phyloP scores from a whole-genome alignment of 1,140 invertebrate species.

The Thaumatotibia leucotreta region DNA sequence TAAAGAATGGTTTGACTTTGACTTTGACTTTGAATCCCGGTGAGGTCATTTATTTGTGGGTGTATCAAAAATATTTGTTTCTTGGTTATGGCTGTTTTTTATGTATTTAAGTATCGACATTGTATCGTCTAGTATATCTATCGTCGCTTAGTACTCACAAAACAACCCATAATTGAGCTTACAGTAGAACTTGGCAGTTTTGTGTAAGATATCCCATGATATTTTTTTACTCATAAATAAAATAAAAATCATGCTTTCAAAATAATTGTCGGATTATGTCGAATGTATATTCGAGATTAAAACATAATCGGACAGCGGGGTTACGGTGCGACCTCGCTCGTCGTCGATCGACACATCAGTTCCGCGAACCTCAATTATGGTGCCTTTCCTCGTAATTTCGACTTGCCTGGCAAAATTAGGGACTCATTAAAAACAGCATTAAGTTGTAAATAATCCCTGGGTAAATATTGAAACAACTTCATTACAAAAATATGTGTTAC shows the following conservation, averaged over 20 bases:
- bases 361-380: conserved; percentile 2
- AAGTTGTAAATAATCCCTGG: background rate
- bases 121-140: too few relatives aligned
- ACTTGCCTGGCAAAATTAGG: background rate
- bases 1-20: too few relatives aligned
- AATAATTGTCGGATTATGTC: conserved; percentile 19
- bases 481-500: background rate
- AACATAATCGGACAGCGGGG: conserved; percentile 30
- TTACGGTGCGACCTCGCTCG: conserved; percentile 22
- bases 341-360: conserved; percentile 8
- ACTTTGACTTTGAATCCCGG: too few relatives aligned
- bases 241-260: background rate
- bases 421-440: conserved; percentile 1
- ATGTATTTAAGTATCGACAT: too few relatives aligned
- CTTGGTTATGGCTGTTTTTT: too few relatives aligned
- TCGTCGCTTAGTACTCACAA: too few relatives aligned
- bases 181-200: too few relatives aligned
- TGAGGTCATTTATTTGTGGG: too few relatives aligned
- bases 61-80: too few relatives aligned
- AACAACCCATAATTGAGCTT: too few relatives aligned
- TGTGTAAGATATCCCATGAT: too few relatives aligned
- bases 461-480: background rate
- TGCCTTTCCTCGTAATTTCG: conserved; percentile 2
- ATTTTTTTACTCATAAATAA: background rate
- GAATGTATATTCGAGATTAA: conserved; percentile 45